Percentiles rank a stretch among this genome's conserved stretches.
phyloP scores from a whole-genome alignment of 2,888 invertebrate genomes.

The Pollenia angustigena region DNA sequence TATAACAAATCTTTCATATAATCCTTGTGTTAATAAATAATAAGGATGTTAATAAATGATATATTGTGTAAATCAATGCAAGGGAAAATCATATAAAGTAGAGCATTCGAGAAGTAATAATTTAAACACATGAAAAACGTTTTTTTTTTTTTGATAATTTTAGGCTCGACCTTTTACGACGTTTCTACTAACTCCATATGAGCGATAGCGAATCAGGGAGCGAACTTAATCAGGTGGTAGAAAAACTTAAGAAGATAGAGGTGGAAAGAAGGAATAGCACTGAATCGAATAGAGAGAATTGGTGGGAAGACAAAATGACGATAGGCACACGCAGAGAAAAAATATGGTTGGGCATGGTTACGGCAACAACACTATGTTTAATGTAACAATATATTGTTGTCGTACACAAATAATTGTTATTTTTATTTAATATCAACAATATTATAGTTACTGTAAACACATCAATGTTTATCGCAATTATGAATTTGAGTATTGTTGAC shows the following conservation, averaged over 20 bases:
- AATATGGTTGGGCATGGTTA: too few relatives aligned
- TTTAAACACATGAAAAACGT: background rate
- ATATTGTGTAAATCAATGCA: constrained; percentile 13
- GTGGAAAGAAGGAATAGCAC: constrained; percentile 3
- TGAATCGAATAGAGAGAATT: background rate
- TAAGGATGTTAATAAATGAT: background rate
- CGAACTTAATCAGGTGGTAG: background rate
- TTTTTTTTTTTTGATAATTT: background rate
- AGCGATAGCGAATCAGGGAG: background rate
- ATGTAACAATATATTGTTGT: too few relatives aligned
- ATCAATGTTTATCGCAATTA: too few relatives aligned
- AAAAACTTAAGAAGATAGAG: background rate
- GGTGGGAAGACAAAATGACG: constrained; percentile 14
- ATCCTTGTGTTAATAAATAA: constrained; percentile 8
- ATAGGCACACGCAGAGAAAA: too few relatives aligned
- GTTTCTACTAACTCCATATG: constrained; percentile 2
- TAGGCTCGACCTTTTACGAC: too few relatives aligned
- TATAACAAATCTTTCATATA: background rate
- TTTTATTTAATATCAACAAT: too few relatives aligned
- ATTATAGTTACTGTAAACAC: too few relatives aligned
- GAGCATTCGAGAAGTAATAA: too few relatives aligned
- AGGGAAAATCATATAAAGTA: background rate
- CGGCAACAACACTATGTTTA: too few relatives aligned
- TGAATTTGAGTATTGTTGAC: too few relatives aligned
- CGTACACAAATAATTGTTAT: too few relatives aligned